Evolutionary conservation across 2,888 invertebrate genomes (phyloP).

Genomic region (Gisinianus flammeolus): DNA sequence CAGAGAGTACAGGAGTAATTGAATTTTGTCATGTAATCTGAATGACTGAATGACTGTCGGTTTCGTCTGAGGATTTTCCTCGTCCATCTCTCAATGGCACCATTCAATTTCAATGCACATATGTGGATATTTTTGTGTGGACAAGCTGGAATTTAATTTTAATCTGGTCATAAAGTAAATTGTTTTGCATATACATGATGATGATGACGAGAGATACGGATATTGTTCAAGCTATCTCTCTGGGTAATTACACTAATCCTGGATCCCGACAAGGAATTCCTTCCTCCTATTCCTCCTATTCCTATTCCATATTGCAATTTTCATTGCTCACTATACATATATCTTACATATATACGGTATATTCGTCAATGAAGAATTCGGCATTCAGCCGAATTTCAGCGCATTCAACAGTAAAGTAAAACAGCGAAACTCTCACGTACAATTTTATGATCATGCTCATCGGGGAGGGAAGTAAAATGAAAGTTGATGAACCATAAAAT

Average conservation of each 20-base stretch:
- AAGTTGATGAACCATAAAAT: slow-evolving; percentile 4
- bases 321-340: no score
- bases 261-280: no score
- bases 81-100: background rate
- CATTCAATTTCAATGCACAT: background rate
- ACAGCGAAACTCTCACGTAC: background rate
- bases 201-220: no score
- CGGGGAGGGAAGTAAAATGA: background rate
- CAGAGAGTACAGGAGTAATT: background rate
- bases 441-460: background rate
- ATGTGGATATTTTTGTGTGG: background rate
- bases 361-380: no score
- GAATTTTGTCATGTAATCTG: background rate
- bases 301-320: no score
- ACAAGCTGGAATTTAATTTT: background rate
- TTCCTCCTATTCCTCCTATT: no score
- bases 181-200: background rate
- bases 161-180: background rate
- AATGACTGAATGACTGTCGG: background rate
- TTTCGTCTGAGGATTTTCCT: background rate
- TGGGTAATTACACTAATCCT: no score
- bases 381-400: no score
- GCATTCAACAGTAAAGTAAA: no score
- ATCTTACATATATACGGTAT: no score
- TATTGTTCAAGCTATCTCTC: no score